Conservation (phyloP, 2,888 invertebrate species). For the Ernsta delagoae region DNA sequence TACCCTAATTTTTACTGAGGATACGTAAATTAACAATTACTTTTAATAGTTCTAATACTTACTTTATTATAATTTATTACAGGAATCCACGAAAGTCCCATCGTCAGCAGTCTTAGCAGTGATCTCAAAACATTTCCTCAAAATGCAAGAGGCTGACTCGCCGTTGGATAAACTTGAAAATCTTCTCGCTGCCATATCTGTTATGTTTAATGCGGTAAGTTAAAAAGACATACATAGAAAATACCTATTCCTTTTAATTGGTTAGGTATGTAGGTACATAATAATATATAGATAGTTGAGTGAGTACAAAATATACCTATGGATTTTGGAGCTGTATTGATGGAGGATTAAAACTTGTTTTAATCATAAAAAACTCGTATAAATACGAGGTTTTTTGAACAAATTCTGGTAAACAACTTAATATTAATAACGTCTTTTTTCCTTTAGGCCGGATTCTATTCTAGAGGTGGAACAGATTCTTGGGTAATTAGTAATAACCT, state of each 20-base stretch:
- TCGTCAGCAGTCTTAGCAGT: conserved; percentile 89
- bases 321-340: too few species aligned
- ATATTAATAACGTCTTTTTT: conserved; percentile 9
- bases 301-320: too few species aligned
- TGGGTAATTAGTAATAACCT: conserved; percentile 20
- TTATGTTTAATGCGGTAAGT: conserved; percentile 92
- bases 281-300: too few species aligned
- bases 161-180: conserved; percentile 97
- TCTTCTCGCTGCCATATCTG: conserved; percentile 94
- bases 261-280: too few species aligned
- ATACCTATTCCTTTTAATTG: too few species aligned
- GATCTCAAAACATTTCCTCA: conserved; percentile 91
- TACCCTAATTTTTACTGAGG: too few species aligned
- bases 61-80: conserved; percentile 15
- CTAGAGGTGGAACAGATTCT: conserved; percentile 22
- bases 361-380: too few species aligned
- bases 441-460: conserved; percentile 23
- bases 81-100: conserved; percentile 91
- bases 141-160: conserved; percentile 95
- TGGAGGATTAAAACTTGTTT: too few species aligned
- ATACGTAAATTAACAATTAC: too few species aligned
- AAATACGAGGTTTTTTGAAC: too few species aligned
- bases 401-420: neutral
- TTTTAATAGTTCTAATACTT: too few species aligned
- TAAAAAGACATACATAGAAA: too few species aligned